Conservation (phyloP, 2,797 vertebrate genomes). For the Argya squamiceps region DNA sequence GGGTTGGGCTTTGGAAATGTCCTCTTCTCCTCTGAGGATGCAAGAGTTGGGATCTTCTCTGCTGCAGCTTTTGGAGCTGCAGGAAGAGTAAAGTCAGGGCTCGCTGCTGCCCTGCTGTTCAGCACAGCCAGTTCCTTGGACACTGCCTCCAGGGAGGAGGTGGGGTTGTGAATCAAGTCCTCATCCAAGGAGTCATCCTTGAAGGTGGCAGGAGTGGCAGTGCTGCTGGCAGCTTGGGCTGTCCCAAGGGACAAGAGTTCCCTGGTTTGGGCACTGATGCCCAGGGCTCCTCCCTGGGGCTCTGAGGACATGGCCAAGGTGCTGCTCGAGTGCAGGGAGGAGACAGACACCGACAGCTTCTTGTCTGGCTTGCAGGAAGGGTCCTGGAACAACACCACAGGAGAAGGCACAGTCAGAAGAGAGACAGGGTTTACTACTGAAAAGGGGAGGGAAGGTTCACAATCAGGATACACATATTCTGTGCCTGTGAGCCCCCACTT, state of each 20-base stretch:
- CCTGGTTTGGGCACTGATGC: slow-evolving; percentile 53
- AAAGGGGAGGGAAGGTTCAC: neutral
- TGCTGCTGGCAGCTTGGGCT: slow-evolving; percentile 38
- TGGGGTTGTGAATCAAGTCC: slow-evolving; percentile 70
- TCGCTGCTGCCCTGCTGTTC: slow-evolving; percentile 58
- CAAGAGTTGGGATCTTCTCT: slow-evolving; percentile 62
- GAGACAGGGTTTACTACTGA: neutral
- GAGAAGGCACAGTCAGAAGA: neutral
- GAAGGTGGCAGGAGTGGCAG: slow-evolving; percentile 54
- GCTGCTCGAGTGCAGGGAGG: slow-evolving; percentile 59
- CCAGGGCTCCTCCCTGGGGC: slow-evolving; percentile 46
- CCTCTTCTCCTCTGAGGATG: slow-evolving; percentile 77
- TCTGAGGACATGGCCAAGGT: slow-evolving; percentile 64
- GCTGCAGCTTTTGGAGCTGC: slow-evolving; percentile 40
- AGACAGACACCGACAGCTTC: slow-evolving; percentile 50
- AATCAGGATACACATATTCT: neutral
- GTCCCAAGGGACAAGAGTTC: slow-evolving; percentile 62
- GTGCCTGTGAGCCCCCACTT: fast-evolving
- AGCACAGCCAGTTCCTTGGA: slow-evolving; percentile 76
- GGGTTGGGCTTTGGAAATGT: slow-evolving; percentile 67
- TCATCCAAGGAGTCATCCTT: slow-evolving; percentile 77
- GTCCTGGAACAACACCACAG: slow-evolving; percentile 70
- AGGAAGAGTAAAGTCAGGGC: slow-evolving; percentile 67
- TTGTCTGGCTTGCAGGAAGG: slow-evolving; percentile 77
- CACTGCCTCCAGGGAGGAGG: slow-evolving; percentile 70